Conservation (phyloP, 2,797 vertebrate species). For the Sebastes goodei region DNA sequence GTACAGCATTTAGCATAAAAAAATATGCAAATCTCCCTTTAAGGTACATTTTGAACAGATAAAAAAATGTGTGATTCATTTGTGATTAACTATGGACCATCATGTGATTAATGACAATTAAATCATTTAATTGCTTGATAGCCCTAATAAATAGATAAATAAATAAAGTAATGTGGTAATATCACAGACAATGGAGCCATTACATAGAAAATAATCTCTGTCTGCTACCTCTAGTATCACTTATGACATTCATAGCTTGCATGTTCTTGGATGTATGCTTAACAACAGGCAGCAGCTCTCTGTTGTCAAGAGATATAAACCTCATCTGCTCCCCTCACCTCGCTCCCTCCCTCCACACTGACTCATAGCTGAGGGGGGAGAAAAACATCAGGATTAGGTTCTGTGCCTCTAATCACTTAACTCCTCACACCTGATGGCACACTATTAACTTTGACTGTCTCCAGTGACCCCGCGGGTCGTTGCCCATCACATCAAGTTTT, state of each 20-base stretch:
- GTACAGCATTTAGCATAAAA: too few relatives aligned
- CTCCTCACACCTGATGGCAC: conserved; percentile 85
- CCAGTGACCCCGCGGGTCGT: conserved; percentile 84
- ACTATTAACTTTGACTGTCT: conserved; percentile 87
- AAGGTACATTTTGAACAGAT: not conserved
- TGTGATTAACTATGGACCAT: not conserved
- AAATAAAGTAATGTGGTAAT: too few relatives aligned
- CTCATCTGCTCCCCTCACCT: conserved; percentile 48
- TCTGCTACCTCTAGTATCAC: not conserved
- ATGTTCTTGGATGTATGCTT: conserved; percentile 18
- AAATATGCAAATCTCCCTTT: too few relatives aligned
- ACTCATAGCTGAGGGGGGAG: conserved; percentile 62
- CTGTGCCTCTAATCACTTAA: conserved; percentile 85
- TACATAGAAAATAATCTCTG: not conserved
- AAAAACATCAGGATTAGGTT: conserved; percentile 78
- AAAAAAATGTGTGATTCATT: not conserved
- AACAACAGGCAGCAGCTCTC: conserved; percentile 35
- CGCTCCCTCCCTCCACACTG: conserved; percentile 29
- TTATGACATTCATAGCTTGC: conserved; percentile 17
- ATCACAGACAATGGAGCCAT: not conserved
- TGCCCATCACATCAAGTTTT: conserved; percentile 88
- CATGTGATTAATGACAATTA: too few relatives aligned
- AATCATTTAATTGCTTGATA: too few relatives aligned
- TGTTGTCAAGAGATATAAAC: conserved; percentile 64
- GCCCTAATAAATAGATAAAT: too few relatives aligned